These are phyloP conservation scores for Graphium colonna DNA, from an alignment of 2,888 invertebrate genomes.

Conservation along the genomic window DNA sequence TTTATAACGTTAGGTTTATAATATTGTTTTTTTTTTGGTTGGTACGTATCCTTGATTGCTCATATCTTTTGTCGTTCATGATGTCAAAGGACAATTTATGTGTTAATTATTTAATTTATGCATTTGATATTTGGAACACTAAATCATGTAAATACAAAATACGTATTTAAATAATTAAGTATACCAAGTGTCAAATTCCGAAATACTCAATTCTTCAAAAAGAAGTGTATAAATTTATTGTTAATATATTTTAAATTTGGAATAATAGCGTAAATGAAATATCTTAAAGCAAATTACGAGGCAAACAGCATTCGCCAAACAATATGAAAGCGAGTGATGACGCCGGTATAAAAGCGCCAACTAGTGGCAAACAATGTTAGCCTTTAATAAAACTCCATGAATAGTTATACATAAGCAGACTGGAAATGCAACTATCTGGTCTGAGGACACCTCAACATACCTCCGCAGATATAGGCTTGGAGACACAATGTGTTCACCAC, in stretches of 20 bases:
- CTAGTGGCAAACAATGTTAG: conserved; percentile 56
- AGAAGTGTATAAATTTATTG: not conserved
- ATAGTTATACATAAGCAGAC: conserved; percentile 62
- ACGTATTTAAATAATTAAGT: not conserved
- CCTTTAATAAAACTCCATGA: conserved; percentile 66
- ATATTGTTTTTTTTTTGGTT: no score
- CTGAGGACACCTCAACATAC: conserved; percentile 67
- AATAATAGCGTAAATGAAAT: not conserved
- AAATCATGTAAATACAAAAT: no score
- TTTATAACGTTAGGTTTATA: no score
- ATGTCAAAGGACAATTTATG: no score
- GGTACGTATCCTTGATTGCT: no score
- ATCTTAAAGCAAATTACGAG: conserved; percentile 25
- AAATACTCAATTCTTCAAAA: no score
- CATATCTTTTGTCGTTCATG: no score
- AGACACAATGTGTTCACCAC: conserved; percentile 67
- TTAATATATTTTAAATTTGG: not conserved
- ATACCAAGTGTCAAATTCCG: no score
- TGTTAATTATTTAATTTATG: no score
- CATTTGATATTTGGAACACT: no score
- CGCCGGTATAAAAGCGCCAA: conserved; percentile 38
- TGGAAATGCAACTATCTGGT: conserved; percentile 75
- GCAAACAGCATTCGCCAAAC: conserved; percentile 36
- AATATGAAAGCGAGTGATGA: conserved; percentile 38
- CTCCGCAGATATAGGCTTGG: conserved; percentile 68